Conservation (phyloP, 2,888 invertebrate genomes). For the Sisyra terminalis region DNA sequence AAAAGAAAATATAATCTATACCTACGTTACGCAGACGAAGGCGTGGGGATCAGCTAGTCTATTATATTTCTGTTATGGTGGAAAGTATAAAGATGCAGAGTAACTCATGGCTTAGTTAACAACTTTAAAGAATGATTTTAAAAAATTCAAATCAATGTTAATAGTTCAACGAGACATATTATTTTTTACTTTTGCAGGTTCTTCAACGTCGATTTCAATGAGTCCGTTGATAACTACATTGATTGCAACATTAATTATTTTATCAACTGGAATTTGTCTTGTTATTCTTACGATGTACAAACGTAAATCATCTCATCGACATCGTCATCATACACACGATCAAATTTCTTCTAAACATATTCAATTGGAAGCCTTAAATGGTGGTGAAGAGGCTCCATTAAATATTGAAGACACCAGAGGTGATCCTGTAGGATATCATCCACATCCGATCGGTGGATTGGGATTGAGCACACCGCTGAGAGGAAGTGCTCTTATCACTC, state of each 20-base stretch:
- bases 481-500: constrained; percentile 23
- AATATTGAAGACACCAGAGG: constrained; percentile 3
- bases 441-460: constrained; percentile 3
- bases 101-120: too few species aligned
- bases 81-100: too few species aligned
- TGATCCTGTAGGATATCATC: constrained; percentile 9
- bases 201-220: constrained; percentile 42
- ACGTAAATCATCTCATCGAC: constrained; percentile 18
- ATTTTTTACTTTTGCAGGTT: constrained; percentile 30
- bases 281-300: constrained; percentile 59
- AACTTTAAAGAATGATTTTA: too few species aligned
- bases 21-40: too few species aligned
- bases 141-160: too few species aligned
- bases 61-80: too few species aligned
- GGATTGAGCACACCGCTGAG: constrained; percentile 16
- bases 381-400: constrained; percentile 6
- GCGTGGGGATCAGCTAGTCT: too few species aligned
- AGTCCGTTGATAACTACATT: constrained; percentile 63
- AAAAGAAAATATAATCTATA: too few species aligned
- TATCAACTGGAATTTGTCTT: constrained; percentile 61
- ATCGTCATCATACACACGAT: constrained; percentile 10
- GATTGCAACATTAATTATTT: constrained; percentile 56
- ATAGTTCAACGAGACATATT: too few species aligned
- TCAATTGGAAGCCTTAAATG: constrained; percentile 7
- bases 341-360: constrained; percentile 5